A percentile compares a stretch with the other conserved stretches of the same genome.
Evolutionary conservation across 2,888 invertebrate genomes (phyloP).

Genomic region (Pherbina coryleti): DNA sequence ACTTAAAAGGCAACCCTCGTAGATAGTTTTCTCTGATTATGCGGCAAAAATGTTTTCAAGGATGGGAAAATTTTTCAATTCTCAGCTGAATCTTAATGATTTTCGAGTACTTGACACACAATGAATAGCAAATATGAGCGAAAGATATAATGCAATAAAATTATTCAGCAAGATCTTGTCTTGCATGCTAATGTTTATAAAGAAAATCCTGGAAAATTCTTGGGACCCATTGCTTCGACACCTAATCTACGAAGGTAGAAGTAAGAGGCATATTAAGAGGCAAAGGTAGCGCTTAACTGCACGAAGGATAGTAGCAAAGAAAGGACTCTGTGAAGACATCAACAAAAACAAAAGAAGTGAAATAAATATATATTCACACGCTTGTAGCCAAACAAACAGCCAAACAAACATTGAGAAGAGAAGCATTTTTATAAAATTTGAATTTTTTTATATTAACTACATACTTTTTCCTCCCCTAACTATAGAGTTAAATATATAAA

Average conservation of each 20-base stretch:
- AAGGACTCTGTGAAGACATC: not conserved
- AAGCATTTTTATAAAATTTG: constrained; percentile 27
- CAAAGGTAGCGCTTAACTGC: not conserved
- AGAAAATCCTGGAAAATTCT: not conserved
- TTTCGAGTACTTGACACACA: too few species aligned
- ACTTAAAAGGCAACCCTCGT: too few species aligned
- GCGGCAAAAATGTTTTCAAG: too few species aligned
- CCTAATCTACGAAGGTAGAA: too few species aligned
- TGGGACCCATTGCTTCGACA: too few species aligned
- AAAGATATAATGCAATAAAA: not conserved
- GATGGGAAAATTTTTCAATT: too few species aligned
- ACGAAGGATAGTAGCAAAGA: not conserved
- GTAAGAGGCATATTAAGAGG: not conserved
- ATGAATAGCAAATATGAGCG: not conserved
- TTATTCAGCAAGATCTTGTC: not conserved
- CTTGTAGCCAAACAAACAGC: constrained; percentile 14
- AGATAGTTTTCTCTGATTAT: too few species aligned
- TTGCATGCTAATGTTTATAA: constrained; percentile 10
- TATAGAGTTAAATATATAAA: not conserved
- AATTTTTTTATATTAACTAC: constrained; percentile 7
- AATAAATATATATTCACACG: constrained; percentile 30
- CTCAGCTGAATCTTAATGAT: too few species aligned
- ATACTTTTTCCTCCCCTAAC: constrained; percentile 7
- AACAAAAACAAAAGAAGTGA: constrained; percentile 15
- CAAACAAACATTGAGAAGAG: constrained; percentile 17